These are phyloP conservation scores for Drosophila kanekoi DNA, from an alignment of 2,888 invertebrate species.

Conservation along the genomic window DNA sequence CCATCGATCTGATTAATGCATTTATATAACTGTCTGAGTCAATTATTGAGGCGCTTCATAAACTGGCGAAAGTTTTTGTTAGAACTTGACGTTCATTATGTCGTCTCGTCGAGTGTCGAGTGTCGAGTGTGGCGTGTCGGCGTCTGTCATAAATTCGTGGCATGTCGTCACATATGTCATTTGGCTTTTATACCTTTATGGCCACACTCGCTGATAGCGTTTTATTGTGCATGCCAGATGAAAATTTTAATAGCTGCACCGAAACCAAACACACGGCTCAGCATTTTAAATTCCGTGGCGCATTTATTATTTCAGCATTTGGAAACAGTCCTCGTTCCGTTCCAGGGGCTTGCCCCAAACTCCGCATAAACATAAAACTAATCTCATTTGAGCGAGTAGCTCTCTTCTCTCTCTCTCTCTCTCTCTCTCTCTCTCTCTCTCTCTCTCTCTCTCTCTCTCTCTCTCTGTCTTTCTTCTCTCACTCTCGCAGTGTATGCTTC, in stretches of 20 bases:
- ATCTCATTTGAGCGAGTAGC: no score
- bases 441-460: no score
- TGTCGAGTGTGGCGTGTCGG: not conserved
- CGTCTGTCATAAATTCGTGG: constrained; percentile 42
- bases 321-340: not conserved
- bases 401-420: no score
- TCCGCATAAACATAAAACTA: constrained; percentile 1
- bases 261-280: not conserved
- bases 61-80: not conserved
- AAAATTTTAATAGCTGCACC: constrained; percentile 45
- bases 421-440: no score
- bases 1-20: constrained; percentile 34
- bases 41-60: constrained; percentile 26
- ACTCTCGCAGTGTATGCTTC: no score
- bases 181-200: constrained; percentile 56
- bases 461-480: no score
- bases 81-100: constrained; percentile 14
- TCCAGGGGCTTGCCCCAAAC: no score
- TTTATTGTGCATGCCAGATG: constrained; percentile 42
- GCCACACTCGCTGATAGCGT: constrained; percentile 37
- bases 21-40: constrained; percentile 21
- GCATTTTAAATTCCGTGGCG: not conserved
- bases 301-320: constrained; percentile 7
- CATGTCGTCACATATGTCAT: constrained; percentile 65
- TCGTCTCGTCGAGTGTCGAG: no score